Evolutionary conservation across 2,888 invertebrate species (phyloP), one percentile per base, ranked within the genome.

Genomic region (Cephus nigrinus): DNA sequence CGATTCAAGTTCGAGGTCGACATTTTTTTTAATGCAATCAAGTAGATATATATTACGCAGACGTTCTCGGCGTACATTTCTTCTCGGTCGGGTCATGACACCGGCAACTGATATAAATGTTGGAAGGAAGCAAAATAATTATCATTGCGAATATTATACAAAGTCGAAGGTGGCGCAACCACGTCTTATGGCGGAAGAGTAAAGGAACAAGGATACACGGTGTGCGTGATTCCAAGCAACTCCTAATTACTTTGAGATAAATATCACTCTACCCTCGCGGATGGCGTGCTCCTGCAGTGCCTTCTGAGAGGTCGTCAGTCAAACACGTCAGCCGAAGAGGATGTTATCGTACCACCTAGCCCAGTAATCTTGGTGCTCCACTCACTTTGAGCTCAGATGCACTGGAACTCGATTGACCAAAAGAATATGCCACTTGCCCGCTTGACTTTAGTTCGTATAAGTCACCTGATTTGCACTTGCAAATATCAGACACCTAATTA

Each of bases 221-320:
- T 73, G 81, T 84, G 85, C 86, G 86, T 84, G 87, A 89, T 90
- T 89, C 87, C 84, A 81, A 81, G 80, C 84, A 80, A 85, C 86
- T 89, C 84, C 89, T 90, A 90, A 90, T 90, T 89, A 90, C 87
- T 84, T 84, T 80, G 84, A 88, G 90, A 90, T 90, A 88, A 88
- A 86, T 90, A 90, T 90, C 90, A 88, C 83, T 87, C 82, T 83
- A 80, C 82, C 83, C 84, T 86, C 84, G 85, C 87, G 86, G 86
- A 88, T 90, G 86, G 87, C 87, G 87, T 87, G 90, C 88, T 90
- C 88, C 90, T 88, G 89, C 86, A 86, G 88, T 82, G 88, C 83
- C 80, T 82, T 84, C 86, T 85, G 85, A 86, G 82, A 86, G 87
- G 85, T 89, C 88, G 89, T 89, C 89, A 88, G 88, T 89, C 88